Conservation (phyloP, 2,113 vertebrate genomes). For the Cheirogaleus medius region DNA sequence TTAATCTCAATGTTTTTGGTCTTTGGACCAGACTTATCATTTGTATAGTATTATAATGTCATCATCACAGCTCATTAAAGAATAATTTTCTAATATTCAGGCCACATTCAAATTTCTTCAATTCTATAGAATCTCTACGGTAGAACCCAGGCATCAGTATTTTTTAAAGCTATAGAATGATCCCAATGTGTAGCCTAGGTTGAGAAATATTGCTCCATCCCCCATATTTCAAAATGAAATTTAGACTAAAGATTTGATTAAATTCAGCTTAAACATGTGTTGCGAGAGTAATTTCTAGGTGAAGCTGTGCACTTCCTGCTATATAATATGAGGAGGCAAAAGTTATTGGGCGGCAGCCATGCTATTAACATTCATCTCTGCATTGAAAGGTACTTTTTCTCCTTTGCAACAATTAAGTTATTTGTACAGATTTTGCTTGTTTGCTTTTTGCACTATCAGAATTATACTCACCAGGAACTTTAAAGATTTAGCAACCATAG, state of each 20-base stretch:
- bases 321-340: not conserved
- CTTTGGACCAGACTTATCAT: not conserved
- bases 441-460: not conserved
- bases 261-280: not conserved
- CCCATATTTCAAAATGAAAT: not conserved
- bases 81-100: not conserved
- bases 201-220: not conserved
- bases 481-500: not conserved
- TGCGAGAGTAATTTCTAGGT: not conserved
- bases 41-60: not conserved
- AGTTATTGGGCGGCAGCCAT: rapidly evolving
- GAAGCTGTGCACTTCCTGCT: not conserved
- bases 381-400: not conserved
- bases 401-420: not conserved
- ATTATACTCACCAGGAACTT: not conserved
- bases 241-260: not conserved
- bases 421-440: not conserved
- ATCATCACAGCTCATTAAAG: not conserved
- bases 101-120: not conserved
- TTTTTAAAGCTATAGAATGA: not conserved
- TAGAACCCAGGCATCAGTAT: not conserved
- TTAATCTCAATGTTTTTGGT: not conserved
- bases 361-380: not conserved
- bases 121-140: not conserved
- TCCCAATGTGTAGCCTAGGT: rapidly evolving